Base-by-base conservation (phyloP, 2,113 vertebrate genomes). In the Sorex araneus region DNA sequence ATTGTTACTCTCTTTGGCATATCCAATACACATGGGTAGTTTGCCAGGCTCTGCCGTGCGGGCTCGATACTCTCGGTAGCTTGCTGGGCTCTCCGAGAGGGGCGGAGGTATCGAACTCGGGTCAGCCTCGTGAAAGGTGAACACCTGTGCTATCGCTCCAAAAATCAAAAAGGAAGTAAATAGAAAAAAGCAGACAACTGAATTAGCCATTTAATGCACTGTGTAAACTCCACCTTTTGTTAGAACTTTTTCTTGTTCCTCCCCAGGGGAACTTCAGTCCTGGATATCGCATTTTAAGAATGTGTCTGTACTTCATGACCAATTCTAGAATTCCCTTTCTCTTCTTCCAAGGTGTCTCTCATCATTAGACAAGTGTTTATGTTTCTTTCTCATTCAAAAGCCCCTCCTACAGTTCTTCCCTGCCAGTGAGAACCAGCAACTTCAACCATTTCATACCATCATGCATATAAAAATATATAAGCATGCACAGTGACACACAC, bases 201-300 rank as follows among this genome's bases (percentile, higher is more conserved):
- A 23, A 6, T 11, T 28, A 11, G 10, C 63, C 30, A 45, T 82
- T 66, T 79, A 19, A 32, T 40, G 1, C 25, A 3, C 6, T n/a
- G 0, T 94, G 16, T 75, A 50, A 76, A 47, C 25, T 28, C 19
- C 28, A 66, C 64, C 2, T 67, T 1, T 21, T 60, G 57, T 32
- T 19, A 57, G 13, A 60, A 32, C 16, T 64, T 43, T 9, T 16
- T 60, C n/a, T 32, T 28, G 25, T 0, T 93, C 34, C 91, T 82
- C 3, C 12, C 18, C 19, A 28, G 0, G 30, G 54, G 11, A 57
- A 1, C 6, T 57, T 57, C 5, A 15, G 7, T 32, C 13, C 2
- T 30, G 21, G 3, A 74, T 2, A 23, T 16, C 23, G 28, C 23
- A 85, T 76, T 75, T 19, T 25, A 89, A 57, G 21, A 8, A 54